Percentiles rank a stretch among this genome's conserved stretches.
phyloP scores from a whole-genome alignment of 2,113 vertebrate species.

The Apaloderma vittatum region DNA sequence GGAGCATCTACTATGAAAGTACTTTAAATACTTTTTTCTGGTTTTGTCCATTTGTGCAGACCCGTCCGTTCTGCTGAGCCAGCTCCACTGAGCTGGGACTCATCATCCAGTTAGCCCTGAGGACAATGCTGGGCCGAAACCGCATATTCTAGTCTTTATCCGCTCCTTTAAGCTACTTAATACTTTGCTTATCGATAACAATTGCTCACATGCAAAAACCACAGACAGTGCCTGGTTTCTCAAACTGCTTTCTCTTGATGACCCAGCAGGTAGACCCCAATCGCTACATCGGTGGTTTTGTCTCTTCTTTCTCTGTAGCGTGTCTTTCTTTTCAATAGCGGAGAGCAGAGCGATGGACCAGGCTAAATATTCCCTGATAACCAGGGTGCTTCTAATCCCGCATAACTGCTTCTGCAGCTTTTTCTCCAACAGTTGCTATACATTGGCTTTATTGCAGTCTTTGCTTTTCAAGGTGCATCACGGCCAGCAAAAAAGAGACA shows the following conservation, averaged over 20 bases:
- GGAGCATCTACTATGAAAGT: not conserved
- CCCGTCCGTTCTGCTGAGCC: not conserved
- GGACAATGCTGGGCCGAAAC: slow-evolving; percentile 6
- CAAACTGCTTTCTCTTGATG: not conserved
- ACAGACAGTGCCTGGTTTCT: not conserved
- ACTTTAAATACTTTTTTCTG: not conserved
- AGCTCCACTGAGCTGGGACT: not conserved
- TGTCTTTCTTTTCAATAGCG: not conserved
- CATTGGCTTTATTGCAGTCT: not conserved
- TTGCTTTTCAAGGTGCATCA: slow-evolving; percentile 25
- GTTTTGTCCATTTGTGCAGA: not conserved
- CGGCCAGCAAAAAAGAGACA: not conserved
- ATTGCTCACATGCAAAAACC: not conserved
- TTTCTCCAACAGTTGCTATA: not conserved
- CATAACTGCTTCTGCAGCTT: slow-evolving; percentile 3
- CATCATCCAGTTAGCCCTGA: not conserved
- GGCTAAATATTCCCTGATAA: not conserved
- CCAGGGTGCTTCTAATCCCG: not conserved
- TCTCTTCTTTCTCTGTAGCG: not conserved
- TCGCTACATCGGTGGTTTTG: not conserved
- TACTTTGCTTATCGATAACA: not conserved
- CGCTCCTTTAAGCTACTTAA: slow-evolving; percentile 6
- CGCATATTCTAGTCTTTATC: not conserved
- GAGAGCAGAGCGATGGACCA: not conserved
- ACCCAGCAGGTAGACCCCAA: slow-evolving; percentile 11